These are phyloP conservation scores for Meteorus cinctellus DNA, from an alignment of 2,888 invertebrate genomes.

Conservation along the genomic window DNA sequence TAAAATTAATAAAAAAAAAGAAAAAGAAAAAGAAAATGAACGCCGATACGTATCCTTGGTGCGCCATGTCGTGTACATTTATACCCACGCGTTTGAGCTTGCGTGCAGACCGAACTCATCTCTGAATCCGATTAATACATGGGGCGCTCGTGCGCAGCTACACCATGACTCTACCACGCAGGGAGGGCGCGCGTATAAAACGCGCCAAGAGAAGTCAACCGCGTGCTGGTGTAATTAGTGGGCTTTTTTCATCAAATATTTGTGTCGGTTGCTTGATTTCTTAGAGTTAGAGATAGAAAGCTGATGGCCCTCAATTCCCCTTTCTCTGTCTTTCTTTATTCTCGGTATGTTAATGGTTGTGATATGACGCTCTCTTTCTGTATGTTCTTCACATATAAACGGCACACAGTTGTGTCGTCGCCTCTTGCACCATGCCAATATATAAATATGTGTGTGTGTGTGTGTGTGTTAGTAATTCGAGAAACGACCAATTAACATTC, in stretches of 20 bases:
- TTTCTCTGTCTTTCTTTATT: constrained; percentile 45
- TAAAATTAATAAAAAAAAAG: not conserved
- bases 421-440: constrained; percentile 13
- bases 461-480: constrained; percentile 61
- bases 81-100: constrained; percentile 38
- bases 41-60: not conserved
- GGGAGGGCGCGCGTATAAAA: constrained; percentile 1
- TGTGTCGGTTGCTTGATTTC: constrained; percentile 46
- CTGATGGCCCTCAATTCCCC: constrained; percentile 22
- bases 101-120: constrained; percentile 35
- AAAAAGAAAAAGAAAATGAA: not conserved
- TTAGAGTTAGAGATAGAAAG: constrained; percentile 49
- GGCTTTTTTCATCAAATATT: constrained; percentile 16
- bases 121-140: constrained; percentile 31
- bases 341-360: constrained; percentile 65
- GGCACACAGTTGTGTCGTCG: not conserved
- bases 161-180: not conserved
- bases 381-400: constrained; percentile 30
- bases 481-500: constrained; percentile 69
- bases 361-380: constrained; percentile 55
- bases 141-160: constrained; percentile 15
- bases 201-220: constrained; percentile 15
- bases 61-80: constrained; percentile 37
- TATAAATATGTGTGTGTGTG: constrained; percentile 1
- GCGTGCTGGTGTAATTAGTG: constrained; percentile 41